Percentiles rank a stretch among this genome's conserved stretches.
phyloP scores from a whole-genome alignment of 2,113 vertebrate species.

The Clarias macrocephalus region DNA sequence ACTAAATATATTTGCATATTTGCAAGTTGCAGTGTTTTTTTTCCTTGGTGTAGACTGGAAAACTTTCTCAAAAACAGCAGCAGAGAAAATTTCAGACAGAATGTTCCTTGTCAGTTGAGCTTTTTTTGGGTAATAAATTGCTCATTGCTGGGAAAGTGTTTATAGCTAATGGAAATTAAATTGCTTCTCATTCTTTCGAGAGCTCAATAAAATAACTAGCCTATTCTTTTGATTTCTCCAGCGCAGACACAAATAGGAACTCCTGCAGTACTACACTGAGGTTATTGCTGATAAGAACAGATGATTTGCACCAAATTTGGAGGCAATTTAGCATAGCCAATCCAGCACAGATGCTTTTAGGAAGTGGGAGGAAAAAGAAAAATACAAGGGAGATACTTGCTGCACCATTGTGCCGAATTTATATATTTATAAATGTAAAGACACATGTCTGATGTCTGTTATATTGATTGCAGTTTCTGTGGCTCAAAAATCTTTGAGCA shows the following conservation, averaged over 20 bases:
- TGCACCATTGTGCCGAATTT: too few species aligned
- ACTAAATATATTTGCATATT: background rate
- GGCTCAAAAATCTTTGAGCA: background rate
- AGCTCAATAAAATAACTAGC: constrained; percentile 14
- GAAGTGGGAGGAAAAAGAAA: background rate
- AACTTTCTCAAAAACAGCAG: background rate
- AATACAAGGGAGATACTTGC: background rate
- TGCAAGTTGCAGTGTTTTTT: background rate
- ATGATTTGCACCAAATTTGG: background rate
- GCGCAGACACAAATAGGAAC: background rate
- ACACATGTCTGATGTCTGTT: background rate
- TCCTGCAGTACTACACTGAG: background rate
- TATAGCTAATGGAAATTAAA: constrained; percentile 26
- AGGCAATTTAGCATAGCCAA: background rate
- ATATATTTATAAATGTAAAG: too few species aligned
- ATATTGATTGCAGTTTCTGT: background rate
- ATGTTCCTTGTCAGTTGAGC: background rate
- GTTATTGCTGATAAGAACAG: background rate
- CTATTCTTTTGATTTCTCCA: constrained; percentile 1
- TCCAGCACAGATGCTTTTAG: background rate
- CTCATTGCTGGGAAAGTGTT: constrained; percentile 7
- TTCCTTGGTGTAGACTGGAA: background rate
- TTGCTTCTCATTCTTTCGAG: constrained; percentile 10
- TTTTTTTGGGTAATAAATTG: background rate
- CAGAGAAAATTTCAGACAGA: background rate